These are phyloP conservation scores for Atethmia centrago DNA, from an alignment of 2,888 invertebrate genomes.

Conservation along the genomic window DNA sequence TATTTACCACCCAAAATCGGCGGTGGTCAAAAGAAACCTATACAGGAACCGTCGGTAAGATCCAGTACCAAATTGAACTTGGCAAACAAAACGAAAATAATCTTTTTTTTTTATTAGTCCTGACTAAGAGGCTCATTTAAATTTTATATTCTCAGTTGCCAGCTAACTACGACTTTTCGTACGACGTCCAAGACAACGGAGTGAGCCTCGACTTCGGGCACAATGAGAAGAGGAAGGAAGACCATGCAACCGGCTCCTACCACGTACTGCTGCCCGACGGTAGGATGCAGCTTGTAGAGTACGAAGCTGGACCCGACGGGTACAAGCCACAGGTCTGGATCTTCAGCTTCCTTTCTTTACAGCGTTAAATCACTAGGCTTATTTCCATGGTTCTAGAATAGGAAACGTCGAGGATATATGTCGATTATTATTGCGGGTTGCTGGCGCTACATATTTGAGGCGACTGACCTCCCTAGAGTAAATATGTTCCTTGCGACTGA, in stretches of 20 bases:
- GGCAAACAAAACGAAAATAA: not conserved
- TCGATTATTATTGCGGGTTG: not conserved
- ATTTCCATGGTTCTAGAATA: not conserved
- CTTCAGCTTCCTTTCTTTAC: not conserved
- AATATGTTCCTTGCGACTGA: too few species aligned
- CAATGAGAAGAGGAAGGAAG: conserved; percentile 92
- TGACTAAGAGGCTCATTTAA: not conserved
- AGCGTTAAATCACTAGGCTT: not conserved
- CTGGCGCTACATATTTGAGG: not conserved
- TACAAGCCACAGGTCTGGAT: conserved; percentile 90
- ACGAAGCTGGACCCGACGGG: conserved; percentile 91
- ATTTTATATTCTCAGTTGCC: conserved; percentile 83
- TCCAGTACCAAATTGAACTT: not conserved
- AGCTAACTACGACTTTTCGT: conserved; percentile 92
- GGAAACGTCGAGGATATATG: not conserved
- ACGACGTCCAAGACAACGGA: conserved; percentile 91
- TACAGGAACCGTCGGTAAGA: conserved; percentile 80
- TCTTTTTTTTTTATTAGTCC: not conserved
- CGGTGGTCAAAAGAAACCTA: conserved; percentile 76
- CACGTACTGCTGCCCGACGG: conserved; percentile 92
- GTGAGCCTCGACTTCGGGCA: conserved; percentile 92
- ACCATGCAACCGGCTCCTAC: conserved; percentile 92
- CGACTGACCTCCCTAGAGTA: too few species aligned
- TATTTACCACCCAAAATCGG: conserved; percentile 89
- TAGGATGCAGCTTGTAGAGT: conserved; percentile 92